These are phyloP conservation scores for Ichneumoninae sp. DNA, from an alignment of 2,888 invertebrate species.

Conservation along the genomic window DNA sequence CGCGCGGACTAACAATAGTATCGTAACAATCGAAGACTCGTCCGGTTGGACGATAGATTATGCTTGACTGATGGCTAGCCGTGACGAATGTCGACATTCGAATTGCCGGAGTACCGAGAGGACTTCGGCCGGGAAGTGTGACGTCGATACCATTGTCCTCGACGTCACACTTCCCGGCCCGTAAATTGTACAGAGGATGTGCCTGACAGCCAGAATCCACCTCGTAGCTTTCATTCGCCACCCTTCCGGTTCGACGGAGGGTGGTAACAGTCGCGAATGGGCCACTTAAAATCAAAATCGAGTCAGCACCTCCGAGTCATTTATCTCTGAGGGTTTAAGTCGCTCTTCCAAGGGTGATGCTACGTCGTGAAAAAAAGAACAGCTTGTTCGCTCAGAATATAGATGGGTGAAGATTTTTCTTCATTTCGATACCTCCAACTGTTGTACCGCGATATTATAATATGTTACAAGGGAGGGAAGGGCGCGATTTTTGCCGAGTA, in stretches of 20 bases:
- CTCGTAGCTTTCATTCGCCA: background rate
- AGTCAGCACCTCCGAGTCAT: slow-evolving; percentile 23
- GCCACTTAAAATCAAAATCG: slow-evolving; percentile 21
- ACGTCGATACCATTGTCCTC: background rate
- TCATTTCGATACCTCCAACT: background rate
- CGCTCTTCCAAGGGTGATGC: slow-evolving; percentile 17
- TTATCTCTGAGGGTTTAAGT: slow-evolving; percentile 26
- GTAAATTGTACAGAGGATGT: background rate
- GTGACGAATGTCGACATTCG: background rate
- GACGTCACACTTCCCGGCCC: background rate
- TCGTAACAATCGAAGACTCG: background rate
- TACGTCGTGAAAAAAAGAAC: background rate
- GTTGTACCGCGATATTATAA: background rate
- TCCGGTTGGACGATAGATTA: background rate
- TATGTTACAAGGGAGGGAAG: no score
- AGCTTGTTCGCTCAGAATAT: background rate
- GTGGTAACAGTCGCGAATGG: slow-evolving; percentile 2
- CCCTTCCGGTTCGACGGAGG: slow-evolving; percentile 2
- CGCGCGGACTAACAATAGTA: background rate
- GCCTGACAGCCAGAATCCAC: background rate
- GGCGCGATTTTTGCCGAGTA: no score
- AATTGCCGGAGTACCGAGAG: background rate
- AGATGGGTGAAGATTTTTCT: slow-evolving; percentile 12
- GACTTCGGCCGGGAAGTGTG: background rate
- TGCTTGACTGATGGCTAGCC: background rate